Evolutionary conservation across 2,888 invertebrate species (phyloP), one percentile per base, ranked within the genome.

Genomic region (Tenthredo mesomela): DNA sequence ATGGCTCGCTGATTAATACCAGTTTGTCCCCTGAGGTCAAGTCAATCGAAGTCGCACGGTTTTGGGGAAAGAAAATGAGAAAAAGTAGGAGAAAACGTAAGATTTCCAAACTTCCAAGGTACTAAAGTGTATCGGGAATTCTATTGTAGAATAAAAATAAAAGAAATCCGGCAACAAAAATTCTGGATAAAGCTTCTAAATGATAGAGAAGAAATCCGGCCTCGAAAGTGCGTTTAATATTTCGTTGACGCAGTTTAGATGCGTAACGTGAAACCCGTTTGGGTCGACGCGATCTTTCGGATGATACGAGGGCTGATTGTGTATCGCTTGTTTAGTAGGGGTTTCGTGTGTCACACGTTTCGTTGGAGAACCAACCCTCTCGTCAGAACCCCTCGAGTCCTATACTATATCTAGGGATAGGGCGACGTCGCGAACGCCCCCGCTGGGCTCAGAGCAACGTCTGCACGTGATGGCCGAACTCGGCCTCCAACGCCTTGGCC

Each of bases 221-320:
- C 33, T 43, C 33, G 50, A 43, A 40, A 40, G n/a, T 61, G 40
- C 61, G 80, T 58, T 80, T 61, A 80, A 61, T 80, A 80, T 80
- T 80, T 80, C 50, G 80, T 80, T 80, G 58, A 61, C 58, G 61
- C 80, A 80, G 80, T 80, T 80, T 80, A 80, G 33, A 80, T 61
- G 80, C 77, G 50, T 80, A 40, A 61, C 80, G 29, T 40, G 80
- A 40, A 61, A 58, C 37, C 40, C 61, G 65, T 82, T 70, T 47
- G 47, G 43, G 67, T 67, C 67, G 67, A 58, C 61, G 80, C 80
- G 80, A 61, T 80, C 80, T 80, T 40, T 61, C 25, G 82, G 47
- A 67, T 70, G 82, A 82, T 67, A 82, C 82, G 82, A 82, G 82
- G 82, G 82, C 70, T 82, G 82, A 82, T 82, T 70, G 82, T 67